phyloP scores from a whole-genome alignment of 2,888 invertebrate species.

The Pachydiplax longipennis region DNA sequence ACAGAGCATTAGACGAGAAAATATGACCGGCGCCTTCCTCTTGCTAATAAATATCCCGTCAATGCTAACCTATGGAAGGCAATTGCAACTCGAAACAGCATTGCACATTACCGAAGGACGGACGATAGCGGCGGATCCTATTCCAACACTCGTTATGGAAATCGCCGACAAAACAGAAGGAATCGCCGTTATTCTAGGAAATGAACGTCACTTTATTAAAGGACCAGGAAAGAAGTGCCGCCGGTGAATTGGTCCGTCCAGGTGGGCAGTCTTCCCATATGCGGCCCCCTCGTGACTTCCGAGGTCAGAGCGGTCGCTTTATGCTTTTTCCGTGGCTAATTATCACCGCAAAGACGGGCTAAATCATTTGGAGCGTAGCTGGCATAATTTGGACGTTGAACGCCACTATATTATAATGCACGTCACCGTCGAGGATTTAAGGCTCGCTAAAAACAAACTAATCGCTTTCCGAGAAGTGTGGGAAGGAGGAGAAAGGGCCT shows the following conservation, averaged over 20 bases:
- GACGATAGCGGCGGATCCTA: background rate
- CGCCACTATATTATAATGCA: conserved; percentile 1
- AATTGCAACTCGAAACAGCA: no score
- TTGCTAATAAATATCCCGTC: no score
- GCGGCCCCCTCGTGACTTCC: background rate
- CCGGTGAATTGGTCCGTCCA: background rate
- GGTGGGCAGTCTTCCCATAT: background rate
- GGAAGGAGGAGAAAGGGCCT: background rate
- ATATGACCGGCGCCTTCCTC: no score
- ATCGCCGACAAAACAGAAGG: background rate
- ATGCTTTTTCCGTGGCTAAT: background rate
- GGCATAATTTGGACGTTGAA: background rate
- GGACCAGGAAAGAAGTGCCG: background rate
- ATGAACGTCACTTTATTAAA: background rate
- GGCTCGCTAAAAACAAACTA: background rate
- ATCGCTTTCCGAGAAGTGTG: background rate
- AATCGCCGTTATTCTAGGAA: background rate
- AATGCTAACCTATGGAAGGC: no score
- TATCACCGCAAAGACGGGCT: background rate
- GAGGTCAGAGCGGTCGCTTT: background rate
- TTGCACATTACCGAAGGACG: no score
- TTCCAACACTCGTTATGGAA: background rate
- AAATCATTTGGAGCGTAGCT: background rate
- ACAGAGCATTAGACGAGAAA: no score
- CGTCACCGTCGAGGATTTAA: background rate